Conservation (phyloP, 2,797 vertebrate genomes). For the Crenichthys baileyi region DNA sequence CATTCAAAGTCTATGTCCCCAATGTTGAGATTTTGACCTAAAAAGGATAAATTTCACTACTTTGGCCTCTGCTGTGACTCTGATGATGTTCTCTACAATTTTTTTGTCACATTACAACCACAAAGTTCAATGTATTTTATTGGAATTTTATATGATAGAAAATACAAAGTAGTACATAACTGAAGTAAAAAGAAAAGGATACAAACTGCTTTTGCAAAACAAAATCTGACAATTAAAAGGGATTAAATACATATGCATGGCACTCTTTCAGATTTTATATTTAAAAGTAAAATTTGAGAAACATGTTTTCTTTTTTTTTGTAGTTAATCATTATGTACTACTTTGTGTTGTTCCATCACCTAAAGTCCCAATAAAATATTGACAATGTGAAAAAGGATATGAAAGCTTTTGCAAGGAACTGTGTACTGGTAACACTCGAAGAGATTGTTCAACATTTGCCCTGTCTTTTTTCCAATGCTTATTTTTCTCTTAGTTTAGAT, state of each 20-base stretch:
- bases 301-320: neutral
- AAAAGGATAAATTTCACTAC: slow-evolving; percentile 51
- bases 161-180: neutral
- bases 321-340: too few relatives aligned
- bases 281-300: neutral
- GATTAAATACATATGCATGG: neutral
- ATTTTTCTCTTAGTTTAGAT: slow-evolving; percentile 2
- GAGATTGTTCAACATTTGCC: neutral
- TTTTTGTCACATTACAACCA: neutral
- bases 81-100: neutral
- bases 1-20: slow-evolving; percentile 59
- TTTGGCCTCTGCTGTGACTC: neutral
- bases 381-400: neutral
- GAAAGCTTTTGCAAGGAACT: neutral
- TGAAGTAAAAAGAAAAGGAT: neutral
- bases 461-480: neutral
- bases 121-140: neutral
- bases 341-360: neutral
- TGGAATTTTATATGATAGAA: neutral
- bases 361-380: neutral
- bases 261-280: neutral
- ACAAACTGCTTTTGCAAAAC: neutral
- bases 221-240: neutral
- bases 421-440: slow-evolving; percentile 1
- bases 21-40: slow-evolving; percentile 62